Base-by-base conservation (phyloP, 1,140 invertebrate genomes). In the Apolygus lucorum region DNA sequence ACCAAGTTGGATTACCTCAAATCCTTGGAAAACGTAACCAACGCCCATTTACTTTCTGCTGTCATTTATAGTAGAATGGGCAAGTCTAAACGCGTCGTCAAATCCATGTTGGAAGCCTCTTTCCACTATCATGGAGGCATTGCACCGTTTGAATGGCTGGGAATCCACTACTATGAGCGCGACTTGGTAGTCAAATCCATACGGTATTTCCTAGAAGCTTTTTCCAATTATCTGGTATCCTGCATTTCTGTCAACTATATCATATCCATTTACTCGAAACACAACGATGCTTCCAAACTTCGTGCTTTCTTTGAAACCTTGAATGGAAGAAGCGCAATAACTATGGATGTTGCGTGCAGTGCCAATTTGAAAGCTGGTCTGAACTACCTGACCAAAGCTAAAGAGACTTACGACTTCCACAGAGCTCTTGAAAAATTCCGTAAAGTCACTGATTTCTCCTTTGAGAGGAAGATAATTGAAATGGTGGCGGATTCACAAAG, bases 41-140 rank as follows among this genome's bases (percentile, higher is more conserved):
- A 59, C 13, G 54, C 54, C 22, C 54, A 59, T 21, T 21, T 59
- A 4, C 22, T 59, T 4, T 17, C 54, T 59, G 54, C 54, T 4
- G 22, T 24, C 54, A 59, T 59, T 17, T 59, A 59, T 22, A 59
- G 4, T 14, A 4, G 22, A 11, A 17, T 59, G 54, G 54, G 54
- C 4, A 59, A 59, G 22, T 24, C 11, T 11, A 59, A 59, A 59
- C 11, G 54, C 8, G 54, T 59, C 11, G 11, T 59, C 13, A 59
- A 22, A 22, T 59, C 54, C 11, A 59, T 59, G 54, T 59, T 59
- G 22, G 54, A 59, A 59, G 54, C 54, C 11, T 59, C 54, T 4
- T 59, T 59, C 22, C 54, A 59, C 22, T 59, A 11, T 22, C 54
- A 59, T 21, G 11, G 54, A 17, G 54, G 54, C 54, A 59, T 24